A percentile compares a stretch with the other conserved stretches of the same genome.
Conservation (phyloP, 2,888 invertebrate genomes). For the Tupiocoris notatus region DNA sequence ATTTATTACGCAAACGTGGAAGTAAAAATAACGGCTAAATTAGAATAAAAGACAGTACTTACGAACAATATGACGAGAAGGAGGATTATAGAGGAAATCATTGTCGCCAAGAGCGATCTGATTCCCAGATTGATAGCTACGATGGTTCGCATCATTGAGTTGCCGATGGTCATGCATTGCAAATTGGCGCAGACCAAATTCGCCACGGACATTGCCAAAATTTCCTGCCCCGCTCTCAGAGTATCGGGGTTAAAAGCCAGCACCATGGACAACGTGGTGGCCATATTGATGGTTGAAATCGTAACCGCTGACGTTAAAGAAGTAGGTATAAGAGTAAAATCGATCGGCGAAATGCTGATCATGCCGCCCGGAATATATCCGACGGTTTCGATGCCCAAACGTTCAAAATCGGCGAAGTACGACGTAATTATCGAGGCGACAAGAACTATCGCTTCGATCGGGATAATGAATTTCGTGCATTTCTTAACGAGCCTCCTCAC, state of each 20-base stretch:
- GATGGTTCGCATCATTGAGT: conserved; percentile 47
- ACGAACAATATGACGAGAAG: conserved; percentile 43
- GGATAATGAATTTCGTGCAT: conserved; percentile 41
- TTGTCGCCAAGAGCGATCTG: conserved; percentile 41
- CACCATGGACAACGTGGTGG: conserved; percentile 44
- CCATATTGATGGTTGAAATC: conserved; percentile 40
- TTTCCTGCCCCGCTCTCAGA: conserved; percentile 43
- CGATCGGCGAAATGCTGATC: conserved; percentile 2
- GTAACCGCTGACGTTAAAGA: conserved; percentile 36
- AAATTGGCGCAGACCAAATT: conserved; percentile 45
- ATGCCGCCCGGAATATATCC: conserved; percentile 39
- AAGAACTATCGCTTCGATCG: conserved; percentile 44
- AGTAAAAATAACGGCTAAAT: not conserved
- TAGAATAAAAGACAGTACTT: too few species aligned
- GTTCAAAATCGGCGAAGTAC: conserved; percentile 35
- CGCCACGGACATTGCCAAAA: conserved; percentile 43
- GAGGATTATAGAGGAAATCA: conserved; percentile 41
- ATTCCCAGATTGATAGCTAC: conserved; percentile 44
- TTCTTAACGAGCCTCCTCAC: conserved; percentile 37
- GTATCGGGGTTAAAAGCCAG: conserved; percentile 39
- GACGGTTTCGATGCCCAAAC: conserved; percentile 35
- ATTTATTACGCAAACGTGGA: too few species aligned
- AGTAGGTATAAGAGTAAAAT: not conserved
- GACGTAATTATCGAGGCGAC: conserved; percentile 36
- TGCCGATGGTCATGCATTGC: conserved; percentile 46